phyloP scores from a whole-genome alignment of 2,113 vertebrate species.

The Tapirus terrestris region DNA sequence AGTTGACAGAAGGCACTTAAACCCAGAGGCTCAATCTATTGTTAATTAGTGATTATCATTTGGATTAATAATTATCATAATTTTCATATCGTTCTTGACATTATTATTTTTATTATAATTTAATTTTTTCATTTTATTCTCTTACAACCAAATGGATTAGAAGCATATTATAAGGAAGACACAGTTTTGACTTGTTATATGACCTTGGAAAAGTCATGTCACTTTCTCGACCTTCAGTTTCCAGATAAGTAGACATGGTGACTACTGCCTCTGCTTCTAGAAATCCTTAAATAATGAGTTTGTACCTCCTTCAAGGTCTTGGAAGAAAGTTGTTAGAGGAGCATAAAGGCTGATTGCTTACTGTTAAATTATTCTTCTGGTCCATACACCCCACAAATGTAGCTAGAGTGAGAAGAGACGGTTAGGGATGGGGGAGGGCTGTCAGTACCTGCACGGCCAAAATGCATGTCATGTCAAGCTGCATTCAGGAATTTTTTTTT shows the following conservation, averaged over 20 bases:
- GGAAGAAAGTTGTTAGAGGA: background rate
- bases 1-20: background rate
- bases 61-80: background rate
- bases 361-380: background rate
- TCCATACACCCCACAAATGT: background rate
- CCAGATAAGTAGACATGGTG: background rate
- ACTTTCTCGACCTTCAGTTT: background rate
- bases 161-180: background rate
- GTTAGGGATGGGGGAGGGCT: background rate
- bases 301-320: background rate
- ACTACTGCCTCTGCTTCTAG: background rate
- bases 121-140: background rate
- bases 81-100: background rate
- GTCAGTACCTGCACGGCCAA: background rate
- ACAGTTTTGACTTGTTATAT: background rate
- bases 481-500: background rate
- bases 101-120: conserved; percentile 21
- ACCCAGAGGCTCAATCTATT: background rate
- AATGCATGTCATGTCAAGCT: background rate
- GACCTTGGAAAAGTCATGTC: background rate
- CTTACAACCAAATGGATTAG: background rate
- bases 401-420: background rate
- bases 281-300: background rate
- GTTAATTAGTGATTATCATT: background rate
- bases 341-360: background rate